Evolutionary conservation across 2,888 invertebrate genomes (phyloP).

Genomic region (Calameuta filiformis): DNA sequence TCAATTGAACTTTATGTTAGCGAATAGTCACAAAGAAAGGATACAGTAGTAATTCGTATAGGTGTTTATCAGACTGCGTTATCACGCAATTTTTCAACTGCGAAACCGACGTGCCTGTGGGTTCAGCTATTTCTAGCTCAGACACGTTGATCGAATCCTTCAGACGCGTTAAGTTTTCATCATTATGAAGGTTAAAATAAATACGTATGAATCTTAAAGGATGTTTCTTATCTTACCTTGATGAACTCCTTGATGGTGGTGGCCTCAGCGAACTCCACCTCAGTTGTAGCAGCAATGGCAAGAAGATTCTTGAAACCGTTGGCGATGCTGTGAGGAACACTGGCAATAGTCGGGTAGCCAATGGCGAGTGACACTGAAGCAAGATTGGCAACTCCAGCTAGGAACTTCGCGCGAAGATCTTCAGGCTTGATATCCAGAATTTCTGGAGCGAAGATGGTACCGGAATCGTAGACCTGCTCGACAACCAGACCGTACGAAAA

Average conservation of each 20-base stretch:
- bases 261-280: conserved; percentile 95
- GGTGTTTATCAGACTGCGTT: conserved; percentile 49
- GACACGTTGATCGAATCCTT: conserved; percentile 48
- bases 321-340: conserved; percentile 96
- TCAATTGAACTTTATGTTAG: conserved; percentile 24
- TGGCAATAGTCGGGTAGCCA: conserved; percentile 96
- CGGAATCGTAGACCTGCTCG: conserved; percentile 97
- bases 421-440: conserved; percentile 98
- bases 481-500: conserved; percentile 98
- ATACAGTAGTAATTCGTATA: conserved; percentile 11
- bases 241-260: conserved; percentile 91
- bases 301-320: conserved; percentile 98
- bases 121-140: conserved; percentile 68
- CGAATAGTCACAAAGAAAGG: conserved; percentile 10
- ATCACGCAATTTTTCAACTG: conserved; percentile 43
- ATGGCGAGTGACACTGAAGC: conserved; percentile 93
- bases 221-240: conserved; percentile 70
- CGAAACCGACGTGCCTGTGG: conserved; percentile 57
- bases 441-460: conserved; percentile 96
- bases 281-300: conserved; percentile 96
- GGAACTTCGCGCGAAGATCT: conserved; percentile 90
- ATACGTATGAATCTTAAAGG: conserved; percentile 1
- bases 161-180: conserved; percentile 52
- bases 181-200: conserved; percentile 33
- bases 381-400: conserved; percentile 93